A percentile compares a stretch with the other conserved stretches of the same genome.
Conservation (phyloP, 2,113 vertebrate genomes). For the Actenoides lindsayi region DNA sequence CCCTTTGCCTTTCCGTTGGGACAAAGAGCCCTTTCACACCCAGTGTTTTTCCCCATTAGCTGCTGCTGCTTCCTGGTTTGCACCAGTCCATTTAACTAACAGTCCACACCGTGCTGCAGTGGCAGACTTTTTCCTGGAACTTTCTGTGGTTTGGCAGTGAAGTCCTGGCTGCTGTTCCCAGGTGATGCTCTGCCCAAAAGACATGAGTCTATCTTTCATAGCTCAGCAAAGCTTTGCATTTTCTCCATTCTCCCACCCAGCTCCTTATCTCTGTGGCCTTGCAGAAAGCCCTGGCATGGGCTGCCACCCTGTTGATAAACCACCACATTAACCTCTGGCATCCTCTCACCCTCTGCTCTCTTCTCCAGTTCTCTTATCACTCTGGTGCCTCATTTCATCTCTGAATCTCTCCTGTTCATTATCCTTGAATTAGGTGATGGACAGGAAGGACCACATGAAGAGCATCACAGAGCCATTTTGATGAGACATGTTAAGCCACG, state of each 20-base stretch:
- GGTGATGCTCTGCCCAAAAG: neutral
- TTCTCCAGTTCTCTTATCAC: neutral
- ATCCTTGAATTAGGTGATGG: fast-evolving
- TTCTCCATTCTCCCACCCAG: neutral
- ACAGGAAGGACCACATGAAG: neutral
- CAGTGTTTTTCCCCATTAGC: neutral
- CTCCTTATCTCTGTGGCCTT: fast-evolving
- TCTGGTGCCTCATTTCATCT: neutral
- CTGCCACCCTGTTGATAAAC: neutral
- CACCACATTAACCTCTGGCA: neutral
- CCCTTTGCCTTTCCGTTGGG: neutral
- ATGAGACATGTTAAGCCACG: neutral
- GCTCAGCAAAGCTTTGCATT: neutral
- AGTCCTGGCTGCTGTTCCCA: neutral
- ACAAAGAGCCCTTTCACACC: slow-evolving; percentile 50
- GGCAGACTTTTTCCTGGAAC: neutral
- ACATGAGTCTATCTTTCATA: neutral
- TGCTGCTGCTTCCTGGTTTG: neutral
- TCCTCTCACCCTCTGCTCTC: neutral
- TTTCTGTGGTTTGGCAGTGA: neutral
- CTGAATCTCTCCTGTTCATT: neutral
- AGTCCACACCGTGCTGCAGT: fast-evolving
- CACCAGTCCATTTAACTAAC: neutral
- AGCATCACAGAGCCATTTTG: neutral
- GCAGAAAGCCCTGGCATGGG: neutral